A percentile compares a stretch with the other conserved stretches of the same genome.
Conservation (phyloP, 2,888 invertebrate genomes). For the Meteorus colon region DNA sequence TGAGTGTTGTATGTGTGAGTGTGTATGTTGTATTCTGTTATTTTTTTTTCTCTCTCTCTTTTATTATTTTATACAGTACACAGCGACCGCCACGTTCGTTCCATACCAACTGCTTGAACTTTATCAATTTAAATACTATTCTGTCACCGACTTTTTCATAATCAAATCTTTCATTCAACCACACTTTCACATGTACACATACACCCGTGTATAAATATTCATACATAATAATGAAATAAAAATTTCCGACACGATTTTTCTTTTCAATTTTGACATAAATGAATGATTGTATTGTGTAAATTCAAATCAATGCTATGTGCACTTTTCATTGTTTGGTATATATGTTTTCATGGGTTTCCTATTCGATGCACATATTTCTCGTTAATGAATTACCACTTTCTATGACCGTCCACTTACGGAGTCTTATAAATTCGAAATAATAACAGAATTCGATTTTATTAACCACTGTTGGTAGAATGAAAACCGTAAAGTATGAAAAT, state of each 20-base stretch:
- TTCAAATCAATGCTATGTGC: neutral
- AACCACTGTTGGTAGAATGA: no score
- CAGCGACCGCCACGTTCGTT: conserved; percentile 4
- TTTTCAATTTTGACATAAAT: neutral
- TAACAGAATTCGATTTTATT: no score
- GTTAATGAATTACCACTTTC: no score
- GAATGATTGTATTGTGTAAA: neutral
- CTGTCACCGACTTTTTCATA: neutral
- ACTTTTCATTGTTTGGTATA: neutral
- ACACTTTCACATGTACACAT: neutral
- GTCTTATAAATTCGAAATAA: no score
- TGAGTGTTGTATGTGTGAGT: neutral
- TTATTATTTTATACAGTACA: neutral
- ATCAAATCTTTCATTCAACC: conserved; percentile 15
- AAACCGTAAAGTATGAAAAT: no score
- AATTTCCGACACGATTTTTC: neutral
- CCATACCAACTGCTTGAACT: conserved; percentile 26
- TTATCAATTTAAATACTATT: conserved; percentile 35
- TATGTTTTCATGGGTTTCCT: no score
- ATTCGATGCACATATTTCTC: no score
- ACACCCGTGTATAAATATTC: neutral
- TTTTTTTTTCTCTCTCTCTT: conserved; percentile 4
- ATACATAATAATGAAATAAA: neutral
- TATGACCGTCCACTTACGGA: no score
- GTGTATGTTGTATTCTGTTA: neutral